Evolutionary conservation across 2,888 invertebrate species (phyloP), one percentile per base, ranked within the genome.

Genomic region (Drosophila mimetica): DNA sequence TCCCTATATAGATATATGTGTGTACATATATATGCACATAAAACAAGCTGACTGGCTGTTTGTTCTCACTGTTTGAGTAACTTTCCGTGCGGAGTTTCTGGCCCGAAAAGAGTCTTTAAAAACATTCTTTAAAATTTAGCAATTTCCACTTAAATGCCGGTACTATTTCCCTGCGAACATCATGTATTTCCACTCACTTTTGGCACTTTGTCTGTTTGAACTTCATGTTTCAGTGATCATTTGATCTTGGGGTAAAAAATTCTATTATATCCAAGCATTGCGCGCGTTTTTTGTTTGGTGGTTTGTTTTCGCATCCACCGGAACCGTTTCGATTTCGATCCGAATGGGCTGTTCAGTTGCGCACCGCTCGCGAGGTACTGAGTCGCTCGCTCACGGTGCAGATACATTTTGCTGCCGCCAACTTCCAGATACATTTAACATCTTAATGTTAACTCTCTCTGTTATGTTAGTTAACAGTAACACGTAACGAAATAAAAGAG

Each of bases 361-460:
- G 83, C 77, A 57, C 57, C 85, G 89, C 82, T 90, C 90, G 90
- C 90, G 90, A 89, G 85, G 89, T 89, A 90, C 90, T 90, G 88
- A 90, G 82, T 83, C 82, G 72, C 71, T 66, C 80, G 77, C 75
- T 77, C 87, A 77, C 60, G 73, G 76, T 80, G 86, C 90, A 89
- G 89, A 90, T 89, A 90, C 89, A 90, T 86, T 89, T 89, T 89
- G 79, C 73, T 84, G 79, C 80, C 75, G 79, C 72, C 72, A 39
- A 55, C 55, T 69, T 51, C 63, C 67, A 71, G 77, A 79, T 72
- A 79, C 80, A n/a, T n/a, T n/a, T n/a, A n/a, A n/a, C n/a, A n/a
- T n/a, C n/a, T n/a, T 4, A 22, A 22, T 22, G 22, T 22, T 22
- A 22, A 22, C 22, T 22, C n/a, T 22, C 3, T 4, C 22, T 4